phyloP scores from a whole-genome alignment of 2,797 vertebrate genomes.

The Labroides dimidiatus region DNA sequence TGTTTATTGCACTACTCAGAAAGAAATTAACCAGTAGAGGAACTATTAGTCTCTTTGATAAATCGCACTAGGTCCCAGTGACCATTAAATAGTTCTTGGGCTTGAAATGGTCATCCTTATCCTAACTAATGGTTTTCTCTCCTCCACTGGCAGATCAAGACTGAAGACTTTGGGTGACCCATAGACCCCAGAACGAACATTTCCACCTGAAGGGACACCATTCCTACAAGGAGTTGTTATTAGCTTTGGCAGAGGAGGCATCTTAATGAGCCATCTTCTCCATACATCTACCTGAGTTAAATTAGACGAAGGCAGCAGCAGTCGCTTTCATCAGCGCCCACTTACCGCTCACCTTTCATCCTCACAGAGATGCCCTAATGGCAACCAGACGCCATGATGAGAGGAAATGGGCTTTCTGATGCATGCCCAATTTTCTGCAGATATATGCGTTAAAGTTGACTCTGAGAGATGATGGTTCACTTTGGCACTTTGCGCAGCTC shows the following conservation, averaged over 20 bases:
- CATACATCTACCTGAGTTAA: slow-evolving; percentile 9
- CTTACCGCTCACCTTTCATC: slow-evolving; percentile 52
- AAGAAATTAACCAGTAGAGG: too few species aligned
- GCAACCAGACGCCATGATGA: slow-evolving; percentile 29
- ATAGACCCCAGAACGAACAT: slow-evolving; percentile 8
- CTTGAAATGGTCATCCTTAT: too few species aligned
- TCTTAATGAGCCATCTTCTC: slow-evolving; percentile 45
- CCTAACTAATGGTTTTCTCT: not conserved
- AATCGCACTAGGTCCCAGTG: too few species aligned
- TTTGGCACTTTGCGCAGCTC: slow-evolving; percentile 6
- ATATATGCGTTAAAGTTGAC: not conserved
- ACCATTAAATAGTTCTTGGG: too few species aligned
- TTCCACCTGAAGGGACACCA: not conserved
- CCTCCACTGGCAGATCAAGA: too few species aligned
- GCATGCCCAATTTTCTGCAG: slow-evolving; percentile 35
- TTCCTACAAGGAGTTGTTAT: slow-evolving; percentile 2
- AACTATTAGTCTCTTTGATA: too few species aligned
- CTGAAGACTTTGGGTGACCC: slow-evolving; percentile 14
- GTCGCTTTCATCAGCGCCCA: slow-evolving; percentile 53
- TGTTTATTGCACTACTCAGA: too few species aligned
- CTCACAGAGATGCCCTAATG: slow-evolving; percentile 42
- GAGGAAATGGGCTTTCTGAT: slow-evolving; percentile 39
- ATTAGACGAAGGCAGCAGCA: slow-evolving; percentile 24
- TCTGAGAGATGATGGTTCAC: slow-evolving; percentile 32
- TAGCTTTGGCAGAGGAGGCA: not conserved